A percentile compares a stretch with the other conserved stretches of the same genome.
These are phyloP conservation scores for Andrena cerasifolii DNA, from an alignment of 1,140 invertebrate species.

Conservation along the genomic window DNA sequence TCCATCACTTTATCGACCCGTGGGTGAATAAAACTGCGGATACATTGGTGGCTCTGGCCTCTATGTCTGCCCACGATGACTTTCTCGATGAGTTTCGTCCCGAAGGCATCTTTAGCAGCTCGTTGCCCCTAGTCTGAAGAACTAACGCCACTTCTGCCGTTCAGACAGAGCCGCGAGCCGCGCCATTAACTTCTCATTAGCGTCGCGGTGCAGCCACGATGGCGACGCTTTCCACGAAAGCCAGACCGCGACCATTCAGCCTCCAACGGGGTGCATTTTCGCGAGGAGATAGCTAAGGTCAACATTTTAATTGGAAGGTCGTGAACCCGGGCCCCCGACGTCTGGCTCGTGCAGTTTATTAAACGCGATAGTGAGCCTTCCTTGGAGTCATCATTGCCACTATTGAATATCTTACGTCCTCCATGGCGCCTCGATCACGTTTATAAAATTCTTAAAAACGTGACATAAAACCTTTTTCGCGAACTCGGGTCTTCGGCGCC, in stretches of 20 bases:
- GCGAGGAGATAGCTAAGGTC: constrained; percentile 28
- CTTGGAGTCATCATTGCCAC: neutral
- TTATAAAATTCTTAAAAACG: too few relatives aligned
- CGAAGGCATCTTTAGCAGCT: constrained; percentile 50
- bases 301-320: constrained; percentile 49
- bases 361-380: neutral
- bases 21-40: too few relatives aligned
- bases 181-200: constrained; percentile 70
- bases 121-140: constrained; percentile 59
- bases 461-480: too few relatives aligned
- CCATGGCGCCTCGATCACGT: neutral
- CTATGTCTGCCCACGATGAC: neutral
- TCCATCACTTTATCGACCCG: too few relatives aligned
- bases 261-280: constrained; percentile 21
- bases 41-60: too few relatives aligned
- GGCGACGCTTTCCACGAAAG: constrained; percentile 31
- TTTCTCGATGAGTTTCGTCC: constrained; percentile 30
- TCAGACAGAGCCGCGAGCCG: constrained; percentile 54
- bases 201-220: constrained; percentile 18
- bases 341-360: neutral
- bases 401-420: neutral
- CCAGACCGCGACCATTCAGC: constrained; percentile 14
- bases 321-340: constrained; percentile 19
- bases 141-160: constrained; percentile 34
- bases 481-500: too few relatives aligned